Percentiles rank a stretch among this genome's conserved stretches.
These are phyloP conservation scores for Panthera leo DNA, from an alignment of 2,113 vertebrate genomes.

Conservation along the genomic window DNA sequence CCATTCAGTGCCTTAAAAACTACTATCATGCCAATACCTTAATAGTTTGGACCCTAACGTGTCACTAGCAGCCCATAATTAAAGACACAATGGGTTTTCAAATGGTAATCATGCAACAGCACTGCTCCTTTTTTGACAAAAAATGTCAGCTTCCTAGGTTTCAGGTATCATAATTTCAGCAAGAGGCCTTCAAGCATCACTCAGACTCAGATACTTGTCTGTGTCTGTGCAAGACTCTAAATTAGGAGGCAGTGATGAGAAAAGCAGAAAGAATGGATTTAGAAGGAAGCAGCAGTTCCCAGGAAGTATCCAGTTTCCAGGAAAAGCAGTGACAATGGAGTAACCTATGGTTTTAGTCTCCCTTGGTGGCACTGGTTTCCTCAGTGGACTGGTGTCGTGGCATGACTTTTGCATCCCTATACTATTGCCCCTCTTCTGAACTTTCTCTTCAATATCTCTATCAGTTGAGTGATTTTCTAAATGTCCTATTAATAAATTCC, in stretches of 20 bases:
- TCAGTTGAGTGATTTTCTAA: not conserved
- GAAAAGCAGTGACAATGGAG: not conserved
- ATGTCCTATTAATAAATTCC: not conserved
- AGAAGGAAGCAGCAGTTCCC: not conserved
- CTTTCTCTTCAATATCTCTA: not conserved
- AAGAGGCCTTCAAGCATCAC: not conserved
- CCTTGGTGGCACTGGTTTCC: not conserved
- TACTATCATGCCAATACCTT: not conserved
- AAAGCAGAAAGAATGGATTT: not conserved
- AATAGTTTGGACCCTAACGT: not conserved
- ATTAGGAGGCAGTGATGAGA: not conserved
- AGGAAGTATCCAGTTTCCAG: no score
- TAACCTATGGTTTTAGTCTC: not conserved
- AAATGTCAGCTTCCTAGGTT: not conserved
- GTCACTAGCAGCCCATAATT: not conserved
- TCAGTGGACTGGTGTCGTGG: not conserved
- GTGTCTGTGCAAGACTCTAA: not conserved
- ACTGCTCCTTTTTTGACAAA: not conserved
- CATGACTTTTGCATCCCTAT: not conserved
- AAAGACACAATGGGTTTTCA: not conserved
- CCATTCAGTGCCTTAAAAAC: not conserved
- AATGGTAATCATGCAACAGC: not conserved
- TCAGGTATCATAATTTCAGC: not conserved
- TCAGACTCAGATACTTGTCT: not conserved
- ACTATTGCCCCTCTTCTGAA: not conserved